These are phyloP conservation scores for Erythrocercus mccallii DNA, from an alignment of 2,113 vertebrate genomes.

Conservation along the genomic window DNA sequence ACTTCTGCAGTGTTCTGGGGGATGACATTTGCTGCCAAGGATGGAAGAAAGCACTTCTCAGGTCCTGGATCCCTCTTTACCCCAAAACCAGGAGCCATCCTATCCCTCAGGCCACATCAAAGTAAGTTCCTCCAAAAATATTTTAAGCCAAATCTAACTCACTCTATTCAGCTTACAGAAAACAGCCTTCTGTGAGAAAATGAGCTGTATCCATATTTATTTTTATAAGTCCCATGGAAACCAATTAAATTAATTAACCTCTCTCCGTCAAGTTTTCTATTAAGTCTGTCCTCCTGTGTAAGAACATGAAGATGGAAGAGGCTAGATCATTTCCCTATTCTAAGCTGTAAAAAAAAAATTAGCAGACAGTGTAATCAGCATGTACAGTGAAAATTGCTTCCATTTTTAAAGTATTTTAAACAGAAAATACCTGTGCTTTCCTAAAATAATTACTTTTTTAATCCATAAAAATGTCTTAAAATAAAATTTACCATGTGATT, in stretches of 20 bases:
- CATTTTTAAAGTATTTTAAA: not conserved
- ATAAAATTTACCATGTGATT: not conserved
- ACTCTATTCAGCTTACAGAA: not conserved
- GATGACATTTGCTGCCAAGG: not conserved
- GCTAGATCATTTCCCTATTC: not conserved
- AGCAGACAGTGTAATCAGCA: not conserved
- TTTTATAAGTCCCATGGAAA: slow-evolving; percentile 4
- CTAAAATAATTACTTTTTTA: not conserved
- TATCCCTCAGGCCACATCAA: not conserved
- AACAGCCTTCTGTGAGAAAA: not conserved
- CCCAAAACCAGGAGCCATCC: not conserved
- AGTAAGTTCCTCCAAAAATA: not conserved
- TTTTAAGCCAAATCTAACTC: not conserved
- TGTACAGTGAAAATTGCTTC: not conserved
- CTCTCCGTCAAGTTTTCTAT: not conserved
- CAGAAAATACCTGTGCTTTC: not conserved
- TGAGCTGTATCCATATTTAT: not conserved
- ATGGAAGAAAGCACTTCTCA: not conserved
- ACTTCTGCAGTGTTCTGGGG: not conserved
- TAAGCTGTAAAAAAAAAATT: not conserved
- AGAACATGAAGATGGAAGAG: not conserved
- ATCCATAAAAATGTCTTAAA: not conserved
- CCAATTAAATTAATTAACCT: slow-evolving; percentile 48
- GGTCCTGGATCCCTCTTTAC: not conserved
- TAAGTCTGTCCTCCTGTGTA: not conserved